These are phyloP conservation scores for Lasioglossum zephyrum DNA, from an alignment of 2,888 invertebrate species.

Conservation along the genomic window DNA sequence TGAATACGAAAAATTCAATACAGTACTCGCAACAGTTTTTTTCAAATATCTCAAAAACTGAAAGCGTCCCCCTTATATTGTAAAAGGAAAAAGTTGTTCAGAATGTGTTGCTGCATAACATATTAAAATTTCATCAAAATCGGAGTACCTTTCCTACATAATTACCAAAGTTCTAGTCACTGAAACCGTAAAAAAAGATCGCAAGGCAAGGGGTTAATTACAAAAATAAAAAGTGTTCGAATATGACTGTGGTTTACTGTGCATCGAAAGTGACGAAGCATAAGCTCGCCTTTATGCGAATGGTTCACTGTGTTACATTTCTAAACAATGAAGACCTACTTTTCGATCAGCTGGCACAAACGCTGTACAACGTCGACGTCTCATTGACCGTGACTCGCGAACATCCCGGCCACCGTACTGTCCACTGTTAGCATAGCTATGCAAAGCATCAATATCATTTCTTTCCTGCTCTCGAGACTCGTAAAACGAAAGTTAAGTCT, in stretches of 20 bases:
- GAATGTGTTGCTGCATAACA: too few species aligned
- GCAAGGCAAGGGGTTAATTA: not conserved
- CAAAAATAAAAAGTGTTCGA: too few species aligned
- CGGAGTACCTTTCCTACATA: too few species aligned
- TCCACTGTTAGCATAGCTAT: conserved; percentile 20
- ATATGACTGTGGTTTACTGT: too few species aligned
- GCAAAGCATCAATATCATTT: conserved; percentile 6
- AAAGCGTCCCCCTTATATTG: too few species aligned
- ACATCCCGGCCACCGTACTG: not conserved
- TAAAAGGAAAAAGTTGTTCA: too few species aligned
- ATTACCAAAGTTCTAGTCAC: too few species aligned
- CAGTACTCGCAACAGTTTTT: too few species aligned
- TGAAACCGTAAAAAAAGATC: too few species aligned
- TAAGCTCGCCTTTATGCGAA: not conserved
- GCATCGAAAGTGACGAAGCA: not conserved
- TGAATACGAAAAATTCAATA: too few species aligned
- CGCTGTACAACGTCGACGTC: not conserved
- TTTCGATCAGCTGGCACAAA: not conserved
- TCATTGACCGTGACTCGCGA: conserved; percentile 23
- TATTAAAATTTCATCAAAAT: too few species aligned
- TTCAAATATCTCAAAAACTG: too few species aligned
- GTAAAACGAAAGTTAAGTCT: conserved; percentile 44
- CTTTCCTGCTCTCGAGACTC: conserved; percentile 21
- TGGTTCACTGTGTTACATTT: not conserved
- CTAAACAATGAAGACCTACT: not conserved